These are phyloP conservation scores for Drosophila sp. DNA, from an alignment of 1,140 invertebrate genomes.

Conservation along the genomic window DNA sequence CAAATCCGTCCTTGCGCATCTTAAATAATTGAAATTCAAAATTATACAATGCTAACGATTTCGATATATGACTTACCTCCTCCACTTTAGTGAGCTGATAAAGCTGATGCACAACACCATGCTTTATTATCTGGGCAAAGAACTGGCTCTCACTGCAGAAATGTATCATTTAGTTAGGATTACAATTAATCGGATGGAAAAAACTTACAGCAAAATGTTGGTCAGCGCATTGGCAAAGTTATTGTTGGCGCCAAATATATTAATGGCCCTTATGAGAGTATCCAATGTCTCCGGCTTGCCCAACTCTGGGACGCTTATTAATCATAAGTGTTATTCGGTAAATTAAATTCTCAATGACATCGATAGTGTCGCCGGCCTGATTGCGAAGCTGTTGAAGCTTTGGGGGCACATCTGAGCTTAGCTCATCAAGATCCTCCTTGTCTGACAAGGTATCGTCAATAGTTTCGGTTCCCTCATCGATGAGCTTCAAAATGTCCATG, in stretches of 20 bases:
- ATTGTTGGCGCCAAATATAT: constrained; percentile 76
- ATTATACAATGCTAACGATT: too few relatives aligned
- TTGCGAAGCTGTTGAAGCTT: constrained; percentile 57
- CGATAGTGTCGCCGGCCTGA: constrained; percentile 69
- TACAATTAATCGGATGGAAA: not conserved
- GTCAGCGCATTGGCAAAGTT: constrained; percentile 77
- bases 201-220: constrained; percentile 80
- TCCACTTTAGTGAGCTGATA: constrained; percentile 77
- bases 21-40: constrained; percentile 19
- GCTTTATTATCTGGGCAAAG: constrained; percentile 81
- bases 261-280: constrained; percentile 73
- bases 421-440: constrained; percentile 74
- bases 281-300: constrained; percentile 79
- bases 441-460: constrained; percentile 79
- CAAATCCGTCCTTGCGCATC: constrained; percentile 75
- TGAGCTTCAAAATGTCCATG: constrained; percentile 72
- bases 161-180: not conserved
- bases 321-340: constrained; percentile 78
- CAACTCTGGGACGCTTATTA: constrained; percentile 72
- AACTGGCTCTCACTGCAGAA: constrained; percentile 77
- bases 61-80: too few relatives aligned
- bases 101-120: constrained; percentile 78
- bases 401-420: constrained; percentile 73
- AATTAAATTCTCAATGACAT: constrained; percentile 78
- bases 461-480: constrained; percentile 71